Evolutionary conservation across 2,888 invertebrate genomes (phyloP), one percentile per base, ranked within the genome.

Genomic region (Camptogramma bilineatum): DNA sequence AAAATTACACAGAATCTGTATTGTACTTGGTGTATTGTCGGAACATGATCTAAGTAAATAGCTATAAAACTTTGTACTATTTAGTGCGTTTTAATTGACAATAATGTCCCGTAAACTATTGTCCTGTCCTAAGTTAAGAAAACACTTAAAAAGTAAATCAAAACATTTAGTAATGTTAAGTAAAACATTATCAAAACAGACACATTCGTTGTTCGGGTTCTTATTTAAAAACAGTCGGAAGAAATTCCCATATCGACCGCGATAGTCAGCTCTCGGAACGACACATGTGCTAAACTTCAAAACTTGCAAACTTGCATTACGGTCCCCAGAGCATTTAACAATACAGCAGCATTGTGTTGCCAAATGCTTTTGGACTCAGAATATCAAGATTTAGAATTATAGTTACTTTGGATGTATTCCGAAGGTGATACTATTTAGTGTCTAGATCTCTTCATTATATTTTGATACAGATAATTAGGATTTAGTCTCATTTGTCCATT

Each of bases 51-150:
- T 53, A 64, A 75, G 77, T 81, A 82, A 80, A 81, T 77, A 77
- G 68, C 71, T 73, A 62, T 62, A 72, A 73, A 76, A 76, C 73
- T 88, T 90, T 91, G 91, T 92, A 91, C 92, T 91, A 74, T 83
- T 75, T 77, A 87, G 91, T 91, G 92, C 89, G 81, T 73, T 78
- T 74, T 79, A 71, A 79, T 82, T 79, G 82, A 87, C 83, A 83
- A 78, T 60, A 75, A 75, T 80, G 79, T 82, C 81, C 74, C 66
- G 70, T 71, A 76, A 73, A 71, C 70, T 73, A 66, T 60, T 60
- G 71, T 68, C 55, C 70, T 72, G 58, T 52, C 63, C 31, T 67
- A 61, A 68, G 66, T 70, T 70, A 68, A 57, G 61, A 66, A 56
- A 66, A 66, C 50, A 68, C 62, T 56, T 70, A 69, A 65, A 42